Percentiles rank a stretch among this genome's conserved stretches.
Evolutionary conservation across 2,797 vertebrate species (phyloP).

Genomic region (Rachycentron canadum): DNA sequence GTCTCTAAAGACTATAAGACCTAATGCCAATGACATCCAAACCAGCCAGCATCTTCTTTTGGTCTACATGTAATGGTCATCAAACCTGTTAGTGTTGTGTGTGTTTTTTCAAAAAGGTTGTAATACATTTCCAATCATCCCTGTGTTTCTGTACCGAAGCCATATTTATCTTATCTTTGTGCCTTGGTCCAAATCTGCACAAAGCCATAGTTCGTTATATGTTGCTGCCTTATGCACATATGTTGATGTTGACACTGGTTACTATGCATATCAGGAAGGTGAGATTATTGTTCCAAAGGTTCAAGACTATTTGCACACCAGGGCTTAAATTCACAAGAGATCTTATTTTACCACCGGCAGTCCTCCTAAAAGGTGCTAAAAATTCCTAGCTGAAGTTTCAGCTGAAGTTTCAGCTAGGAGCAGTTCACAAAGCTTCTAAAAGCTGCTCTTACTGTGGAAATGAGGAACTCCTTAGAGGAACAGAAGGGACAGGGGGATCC

Average conservation of each 20-base stretch:
- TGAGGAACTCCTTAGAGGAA: neutral
- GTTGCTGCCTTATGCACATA: constrained; percentile 2
- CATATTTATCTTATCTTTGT: constrained; percentile 38
- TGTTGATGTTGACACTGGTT: constrained; percentile 5
- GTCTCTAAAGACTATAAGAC: constrained; percentile 37
- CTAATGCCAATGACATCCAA: constrained; percentile 16
- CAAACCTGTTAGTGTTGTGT: constrained; percentile 29
- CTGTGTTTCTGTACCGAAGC: constrained; percentile 37
- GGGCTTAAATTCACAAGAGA: constrained; percentile 1
- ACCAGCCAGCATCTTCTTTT: constrained; percentile 21
- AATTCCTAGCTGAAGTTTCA: neutral
- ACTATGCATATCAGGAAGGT: constrained; percentile 7
- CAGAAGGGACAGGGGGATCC: neutral
- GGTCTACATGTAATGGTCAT: constrained; percentile 19
- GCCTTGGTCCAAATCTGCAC: constrained; percentile 37
- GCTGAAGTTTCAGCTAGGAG: too few relatives aligned
- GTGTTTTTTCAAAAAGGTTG: constrained; percentile 11
- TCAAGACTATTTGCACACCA: constrained; percentile 12
- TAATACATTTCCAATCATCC: constrained; percentile 34
- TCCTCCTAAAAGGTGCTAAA: neutral
- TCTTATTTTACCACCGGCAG: neutral
- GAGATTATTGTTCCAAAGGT: constrained; percentile 4
- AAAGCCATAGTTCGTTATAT: constrained; percentile 19
- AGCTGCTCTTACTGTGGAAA: neutral
- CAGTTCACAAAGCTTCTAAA: neutral